A percentile compares a stretch with the other conserved stretches of the same genome.
These are phyloP conservation scores for Pipistrellus pipistrellus DNA, from an alignment of 2,797 vertebrate genomes.

Conservation along the genomic window DNA sequence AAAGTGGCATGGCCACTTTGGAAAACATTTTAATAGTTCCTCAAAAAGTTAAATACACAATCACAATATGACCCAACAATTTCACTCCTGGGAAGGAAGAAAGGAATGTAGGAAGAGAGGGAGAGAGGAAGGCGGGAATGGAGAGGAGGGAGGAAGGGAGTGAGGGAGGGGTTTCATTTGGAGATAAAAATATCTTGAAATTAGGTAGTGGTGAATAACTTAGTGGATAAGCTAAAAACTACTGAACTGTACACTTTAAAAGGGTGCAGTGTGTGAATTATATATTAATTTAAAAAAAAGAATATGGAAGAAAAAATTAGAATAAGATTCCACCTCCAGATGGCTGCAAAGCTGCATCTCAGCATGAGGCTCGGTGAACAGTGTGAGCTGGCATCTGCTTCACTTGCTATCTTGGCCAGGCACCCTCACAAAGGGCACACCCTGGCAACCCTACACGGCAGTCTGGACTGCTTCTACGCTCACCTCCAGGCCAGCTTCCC, in stretches of 20 bases:
- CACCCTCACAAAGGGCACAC: background rate
- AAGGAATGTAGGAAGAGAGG: rapidly evolving
- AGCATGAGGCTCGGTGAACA: background rate
- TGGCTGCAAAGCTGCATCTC: background rate
- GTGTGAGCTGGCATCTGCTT: background rate
- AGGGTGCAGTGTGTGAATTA: background rate
- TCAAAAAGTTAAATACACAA: background rate
- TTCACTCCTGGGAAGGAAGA: background rate
- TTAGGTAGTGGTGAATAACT: background rate
- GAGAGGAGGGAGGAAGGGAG: rapidly evolving
- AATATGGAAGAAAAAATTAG: background rate
- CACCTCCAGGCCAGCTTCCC: background rate
- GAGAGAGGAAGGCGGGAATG: rapidly evolving
- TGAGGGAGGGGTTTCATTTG: background rate
- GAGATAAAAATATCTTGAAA: conserved; percentile 10
- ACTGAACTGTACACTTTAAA: background rate
- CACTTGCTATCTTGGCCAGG: background rate
- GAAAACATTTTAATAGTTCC: background rate
- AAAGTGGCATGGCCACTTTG: background rate
- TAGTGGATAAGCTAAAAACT: background rate
- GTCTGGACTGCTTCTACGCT: background rate
- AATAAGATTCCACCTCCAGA: background rate
- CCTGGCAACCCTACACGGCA: background rate
- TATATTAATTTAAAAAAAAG: background rate
- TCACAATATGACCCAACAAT: background rate